phyloP scores from a whole-genome alignment of 2,888 invertebrate species.

The Eristalinus sepulchralis region DNA sequence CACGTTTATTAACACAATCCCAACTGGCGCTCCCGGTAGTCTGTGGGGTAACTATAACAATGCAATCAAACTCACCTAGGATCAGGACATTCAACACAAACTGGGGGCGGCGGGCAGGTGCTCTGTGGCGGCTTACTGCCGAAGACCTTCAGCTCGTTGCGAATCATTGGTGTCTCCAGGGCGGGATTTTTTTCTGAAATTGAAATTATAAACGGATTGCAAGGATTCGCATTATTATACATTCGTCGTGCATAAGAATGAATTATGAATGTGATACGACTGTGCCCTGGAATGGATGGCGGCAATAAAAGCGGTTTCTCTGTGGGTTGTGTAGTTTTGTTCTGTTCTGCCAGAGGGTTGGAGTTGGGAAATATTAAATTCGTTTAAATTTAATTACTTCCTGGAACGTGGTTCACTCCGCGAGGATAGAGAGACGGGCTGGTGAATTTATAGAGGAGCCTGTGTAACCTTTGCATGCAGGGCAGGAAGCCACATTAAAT shows the following conservation, averaged over 20 bases:
- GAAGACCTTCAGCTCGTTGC: constrained; percentile 81
- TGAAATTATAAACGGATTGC: constrained; percentile 32
- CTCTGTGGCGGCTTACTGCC: constrained; percentile 85
- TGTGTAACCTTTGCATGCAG: not conserved
- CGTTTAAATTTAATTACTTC: not conserved
- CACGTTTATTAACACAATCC: constrained; percentile 9
- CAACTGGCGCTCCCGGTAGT: not conserved
- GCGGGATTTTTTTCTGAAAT: constrained; percentile 82
- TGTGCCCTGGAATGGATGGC: not conserved
- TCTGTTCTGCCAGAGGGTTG: not conserved
- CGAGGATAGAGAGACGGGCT: not conserved
- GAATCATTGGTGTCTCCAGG: constrained; percentile 82
- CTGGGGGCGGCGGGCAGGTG: constrained; percentile 83
- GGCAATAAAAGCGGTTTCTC: not conserved
- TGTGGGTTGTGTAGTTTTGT: not conserved
- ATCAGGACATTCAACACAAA: constrained; percentile 85
- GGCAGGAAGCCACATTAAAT: not conserved
- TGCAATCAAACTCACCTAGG: constrained; percentile 77
- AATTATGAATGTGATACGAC: constrained; percentile 3
- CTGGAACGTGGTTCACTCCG: not conserved
- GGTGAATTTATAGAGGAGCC: not conserved
- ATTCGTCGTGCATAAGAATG: constrained; percentile 4
- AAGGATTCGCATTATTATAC: constrained; percentile 20
- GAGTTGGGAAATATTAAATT: not conserved
- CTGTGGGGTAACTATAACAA: constrained; percentile 38